A percentile compares a stretch with the other conserved stretches of the same genome.
Conservation (phyloP, 2,797 vertebrate genomes). For the Lutjanus campechanus region DNA sequence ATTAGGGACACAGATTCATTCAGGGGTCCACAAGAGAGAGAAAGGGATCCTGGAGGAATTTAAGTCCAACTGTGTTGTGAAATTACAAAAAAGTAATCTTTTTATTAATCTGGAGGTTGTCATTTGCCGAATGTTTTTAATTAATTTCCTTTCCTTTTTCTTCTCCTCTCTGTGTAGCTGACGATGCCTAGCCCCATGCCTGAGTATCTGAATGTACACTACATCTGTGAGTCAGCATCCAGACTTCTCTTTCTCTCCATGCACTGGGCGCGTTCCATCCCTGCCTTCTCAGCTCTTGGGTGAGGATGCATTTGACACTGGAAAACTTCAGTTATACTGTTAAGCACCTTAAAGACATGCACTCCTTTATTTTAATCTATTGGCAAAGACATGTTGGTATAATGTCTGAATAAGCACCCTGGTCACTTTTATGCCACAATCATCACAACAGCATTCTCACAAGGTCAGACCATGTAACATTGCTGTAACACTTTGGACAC, state of each 20-base stretch:
- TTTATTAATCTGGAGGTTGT: background rate
- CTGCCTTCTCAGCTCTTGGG: slow-evolving; percentile 98
- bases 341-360: too few species aligned
- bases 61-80: background rate
- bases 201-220: slow-evolving; percentile 98
- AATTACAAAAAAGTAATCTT: background rate
- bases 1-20: background rate
- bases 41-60: background rate
- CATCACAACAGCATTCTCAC: background rate
- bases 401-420: background rate
- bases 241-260: slow-evolving; percentile 98
- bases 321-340: background rate
- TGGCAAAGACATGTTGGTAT: background rate
- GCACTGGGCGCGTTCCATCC: slow-evolving; percentile 99
- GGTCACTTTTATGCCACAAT: too few species aligned
- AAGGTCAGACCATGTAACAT: background rate
- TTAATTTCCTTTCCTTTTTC: background rate
- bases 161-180: slow-evolving; percentile 62
- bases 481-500: background rate
- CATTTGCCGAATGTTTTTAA: background rate
- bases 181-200: slow-evolving; percentile 96
- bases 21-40: background rate
- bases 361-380: too few species aligned
- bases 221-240: slow-evolving; percentile 99
- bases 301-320: slow-evolving; percentile 70